A percentile compares a stretch with the other conserved stretches of the same genome.
Conservation (phyloP, 2,888 invertebrate genomes). For the Napeogenes sylphis region DNA sequence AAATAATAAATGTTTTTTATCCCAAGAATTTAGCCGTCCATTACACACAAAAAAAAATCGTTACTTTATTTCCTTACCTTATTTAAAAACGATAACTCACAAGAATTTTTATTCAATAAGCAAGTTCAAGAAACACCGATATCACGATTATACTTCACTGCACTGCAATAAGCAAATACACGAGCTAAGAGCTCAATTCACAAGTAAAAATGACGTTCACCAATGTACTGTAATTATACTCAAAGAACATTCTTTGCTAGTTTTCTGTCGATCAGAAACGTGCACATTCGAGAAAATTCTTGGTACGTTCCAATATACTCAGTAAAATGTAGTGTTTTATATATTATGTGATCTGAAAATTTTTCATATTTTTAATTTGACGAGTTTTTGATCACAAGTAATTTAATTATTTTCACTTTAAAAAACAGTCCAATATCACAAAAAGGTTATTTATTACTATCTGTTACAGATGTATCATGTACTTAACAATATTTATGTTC, state of each 20-base stretch:
- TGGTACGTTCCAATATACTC: slow-evolving; percentile 19
- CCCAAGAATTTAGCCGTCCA: too few species aligned
- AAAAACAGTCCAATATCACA: too few species aligned
- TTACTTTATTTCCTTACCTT: slow-evolving; percentile 12
- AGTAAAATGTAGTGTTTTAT: neutral
- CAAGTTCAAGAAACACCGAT: slow-evolving; percentile 42
- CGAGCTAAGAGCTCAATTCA: slow-evolving; percentile 28
- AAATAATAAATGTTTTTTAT: too few species aligned
- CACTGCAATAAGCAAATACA: slow-evolving; percentile 30
- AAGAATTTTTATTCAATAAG: slow-evolving; percentile 20
- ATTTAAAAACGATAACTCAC: slow-evolving; percentile 16
- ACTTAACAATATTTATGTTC: too few species aligned
- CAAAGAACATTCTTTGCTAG: slow-evolving; percentile 18
- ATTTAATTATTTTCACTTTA: too few species aligned
- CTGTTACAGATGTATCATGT: too few species aligned
- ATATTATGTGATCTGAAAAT: neutral
- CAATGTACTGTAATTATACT: neutral
- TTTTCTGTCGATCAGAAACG: slow-evolving; percentile 30
- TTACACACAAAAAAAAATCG: neutral
- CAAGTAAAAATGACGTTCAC: slow-evolving; percentile 35
- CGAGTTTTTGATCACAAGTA: too few species aligned
- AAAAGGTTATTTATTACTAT: too few species aligned
- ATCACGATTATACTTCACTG: slow-evolving; percentile 27
- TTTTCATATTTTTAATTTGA: too few species aligned
- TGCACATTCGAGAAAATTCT: slow-evolving; percentile 42